Conservation (phyloP, 1,140 invertebrate species). For the Drosophila kepulauana region DNA sequence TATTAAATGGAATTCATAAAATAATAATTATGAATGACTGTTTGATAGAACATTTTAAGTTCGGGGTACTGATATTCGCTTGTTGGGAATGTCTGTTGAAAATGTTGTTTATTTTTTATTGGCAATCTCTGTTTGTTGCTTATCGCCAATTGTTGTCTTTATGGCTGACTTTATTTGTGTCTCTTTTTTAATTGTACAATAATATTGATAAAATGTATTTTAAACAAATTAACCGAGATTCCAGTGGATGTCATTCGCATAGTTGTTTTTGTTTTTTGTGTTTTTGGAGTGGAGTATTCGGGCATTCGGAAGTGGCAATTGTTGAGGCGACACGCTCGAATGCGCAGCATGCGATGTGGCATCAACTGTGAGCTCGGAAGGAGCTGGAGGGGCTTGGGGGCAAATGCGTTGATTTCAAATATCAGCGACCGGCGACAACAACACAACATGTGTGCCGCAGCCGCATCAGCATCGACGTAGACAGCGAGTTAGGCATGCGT, state of each 20-base stretch:
- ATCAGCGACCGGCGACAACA: constrained; percentile 38
- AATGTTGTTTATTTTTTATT: constrained; percentile 15
- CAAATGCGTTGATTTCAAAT: constrained; percentile 44
- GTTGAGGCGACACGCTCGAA: constrained; percentile 70
- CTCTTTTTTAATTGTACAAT: constrained; percentile 60
- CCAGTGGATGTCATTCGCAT: constrained; percentile 44
- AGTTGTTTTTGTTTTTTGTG: constrained; percentile 5
- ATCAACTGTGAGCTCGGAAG: not conserved
- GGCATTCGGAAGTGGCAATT: constrained; percentile 76
- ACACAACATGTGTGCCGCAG: constrained; percentile 57
- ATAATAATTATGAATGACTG: not conserved
- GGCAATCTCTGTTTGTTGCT: constrained; percentile 21
- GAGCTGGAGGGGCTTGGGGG: not conserved
- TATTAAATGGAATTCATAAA: too few species aligned
- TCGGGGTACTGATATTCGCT: not conserved
- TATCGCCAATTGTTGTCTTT: constrained; percentile 55
- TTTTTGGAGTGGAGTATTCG: constrained; percentile 34
- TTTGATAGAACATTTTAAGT: constrained; percentile 14
- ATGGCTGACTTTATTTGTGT: constrained; percentile 57
- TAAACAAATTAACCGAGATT: constrained; percentile 41
- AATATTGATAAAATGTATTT: constrained; percentile 66
- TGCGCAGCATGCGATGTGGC: constrained; percentile 51
- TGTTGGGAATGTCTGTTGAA: not conserved
- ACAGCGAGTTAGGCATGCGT: constrained; percentile 63
- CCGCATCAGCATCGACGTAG: constrained; percentile 29